Evolutionary conservation across 2,113 vertebrate genomes (phyloP).

Genomic region (Ptychochromis oligacanthus): DNA sequence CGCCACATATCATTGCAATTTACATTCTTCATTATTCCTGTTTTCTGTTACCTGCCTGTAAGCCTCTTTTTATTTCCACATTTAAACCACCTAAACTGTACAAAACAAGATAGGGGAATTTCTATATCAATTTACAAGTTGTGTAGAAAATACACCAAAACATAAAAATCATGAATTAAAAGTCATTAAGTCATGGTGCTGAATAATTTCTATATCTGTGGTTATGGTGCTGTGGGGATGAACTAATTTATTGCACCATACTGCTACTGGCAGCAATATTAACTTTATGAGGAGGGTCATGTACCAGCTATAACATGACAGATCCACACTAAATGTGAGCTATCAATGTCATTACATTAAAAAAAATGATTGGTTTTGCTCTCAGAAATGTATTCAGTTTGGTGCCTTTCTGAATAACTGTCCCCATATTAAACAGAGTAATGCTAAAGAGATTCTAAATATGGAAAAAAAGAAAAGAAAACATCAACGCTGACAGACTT

Average conservation of each 20-base stretch:
- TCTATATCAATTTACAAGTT: neutral
- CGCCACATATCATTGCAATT: too few relatives aligned
- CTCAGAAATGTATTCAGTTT: neutral
- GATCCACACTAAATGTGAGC: neutral
- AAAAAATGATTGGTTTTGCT: neutral
- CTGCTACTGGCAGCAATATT: neutral
- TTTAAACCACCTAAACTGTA: too few relatives aligned
- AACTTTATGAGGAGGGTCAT: neutral
- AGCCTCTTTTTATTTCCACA: too few relatives aligned
- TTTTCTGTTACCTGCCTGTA: too few relatives aligned
- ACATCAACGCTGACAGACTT: too few relatives aligned
- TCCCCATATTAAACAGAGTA: neutral
- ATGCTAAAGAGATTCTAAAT: too few relatives aligned
- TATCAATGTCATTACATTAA: neutral
- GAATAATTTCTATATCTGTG: neutral
- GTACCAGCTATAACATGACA: neutral
- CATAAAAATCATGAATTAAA: neutral
- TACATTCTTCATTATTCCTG: too few relatives aligned
- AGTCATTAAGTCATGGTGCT: too few relatives aligned
- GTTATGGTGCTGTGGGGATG: neutral
- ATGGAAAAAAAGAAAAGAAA: too few relatives aligned
- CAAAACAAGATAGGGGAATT: neutral
- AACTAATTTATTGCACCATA: neutral
- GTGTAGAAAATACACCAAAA: neutral
- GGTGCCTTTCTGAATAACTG: neutral